Evolutionary conservation across 2,888 invertebrate species (phyloP), one percentile per base, ranked within the genome.

Genomic region (Actias luna): DNA sequence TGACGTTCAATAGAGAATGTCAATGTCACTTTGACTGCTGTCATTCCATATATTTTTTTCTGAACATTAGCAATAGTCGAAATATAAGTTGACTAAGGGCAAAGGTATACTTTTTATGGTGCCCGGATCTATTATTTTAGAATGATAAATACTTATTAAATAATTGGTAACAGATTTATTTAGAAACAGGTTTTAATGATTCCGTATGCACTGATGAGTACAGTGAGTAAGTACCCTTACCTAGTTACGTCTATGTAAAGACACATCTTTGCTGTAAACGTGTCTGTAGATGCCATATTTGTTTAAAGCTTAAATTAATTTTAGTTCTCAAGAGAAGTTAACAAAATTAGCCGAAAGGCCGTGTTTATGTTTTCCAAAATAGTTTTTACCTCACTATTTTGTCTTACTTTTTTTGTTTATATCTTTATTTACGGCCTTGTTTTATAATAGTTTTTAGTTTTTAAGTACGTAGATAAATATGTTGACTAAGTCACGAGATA

Each of bases 401-500:
- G 78, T 83, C 79, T 83, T 81, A 77, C 79, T 82, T 82, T 67
- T 77, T 74, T 71, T 67, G 66, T 74, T 77, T 76, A 69, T 64
- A 62, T 76, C n/a, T 8, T 65, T 70, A 73, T 75, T 72, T 71
- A 72, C 74, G 65, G 7, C 14, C 74, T 74, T 73, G 65, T 72
- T 69, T 75, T 65, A 63, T 73, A 64, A 68, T 72, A 68, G 72
- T 74, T 79, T 76, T 76, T 73, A 75, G 76, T 79, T 64, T 75
- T 73, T 78, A 83, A 78, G 76, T 76, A 72, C 69, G 72, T 86
- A 84, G 76, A 77, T 87, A 80, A 84, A 82, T 80, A 85, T 80
- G 87, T 88, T 89, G 89, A 92, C 92, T 92, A 92, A 92, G 92
- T 92, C 92, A 92, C 89, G 80, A 89, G 82, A 89, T 92, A 92